A percentile compares a stretch with the other conserved stretches of the same genome.
Conservation (phyloP, 2,888 invertebrate species). For the Chironomus riparius region DNA sequence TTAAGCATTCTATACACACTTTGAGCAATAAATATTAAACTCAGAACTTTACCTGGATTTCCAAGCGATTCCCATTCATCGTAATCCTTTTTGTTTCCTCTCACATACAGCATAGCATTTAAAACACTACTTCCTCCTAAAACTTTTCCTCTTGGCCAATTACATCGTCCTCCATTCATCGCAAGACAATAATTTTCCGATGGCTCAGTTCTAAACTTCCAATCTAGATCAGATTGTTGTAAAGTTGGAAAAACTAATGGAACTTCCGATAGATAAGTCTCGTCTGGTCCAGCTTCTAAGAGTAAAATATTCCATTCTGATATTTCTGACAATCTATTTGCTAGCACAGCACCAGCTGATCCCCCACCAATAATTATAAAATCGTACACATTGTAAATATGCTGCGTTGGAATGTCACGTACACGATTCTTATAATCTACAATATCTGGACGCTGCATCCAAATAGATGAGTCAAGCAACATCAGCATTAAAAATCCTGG, state of each 20-base stretch:
- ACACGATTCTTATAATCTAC: conserved; percentile 57
- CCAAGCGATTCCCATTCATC: conserved; percentile 75
- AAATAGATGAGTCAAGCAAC: conserved; percentile 54
- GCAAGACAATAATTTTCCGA: conserved; percentile 58
- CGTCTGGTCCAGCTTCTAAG: conserved; percentile 72
- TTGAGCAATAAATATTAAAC: too few species aligned
- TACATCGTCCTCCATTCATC: conserved; percentile 55
- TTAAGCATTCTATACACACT: too few species aligned
- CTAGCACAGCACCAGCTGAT: conserved; percentile 71
- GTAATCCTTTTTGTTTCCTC: conserved; percentile 75
- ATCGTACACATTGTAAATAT: conserved; percentile 58
- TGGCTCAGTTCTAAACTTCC: conserved; percentile 72
- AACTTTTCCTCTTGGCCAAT: conserved; percentile 72
- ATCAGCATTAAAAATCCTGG: conserved; percentile 57
- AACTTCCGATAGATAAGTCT: conserved; percentile 60
- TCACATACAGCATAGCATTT: conserved; percentile 82
- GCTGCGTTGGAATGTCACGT: conserved; percentile 45
- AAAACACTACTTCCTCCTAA: conserved; percentile 73
- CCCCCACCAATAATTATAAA: conserved; percentile 76
- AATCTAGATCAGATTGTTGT: conserved; percentile 66
- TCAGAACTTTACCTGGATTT: conserved; percentile 35
- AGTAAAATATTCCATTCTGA: conserved; percentile 60
- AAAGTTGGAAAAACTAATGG: conserved; percentile 62
- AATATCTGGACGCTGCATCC: conserved; percentile 60
- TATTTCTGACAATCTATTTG: conserved; percentile 67